Percentiles rank a stretch among this genome's conserved stretches.
These are phyloP conservation scores for Channa maculata DNA, from an alignment of 2,113 vertebrate species.

Conservation along the genomic window DNA sequence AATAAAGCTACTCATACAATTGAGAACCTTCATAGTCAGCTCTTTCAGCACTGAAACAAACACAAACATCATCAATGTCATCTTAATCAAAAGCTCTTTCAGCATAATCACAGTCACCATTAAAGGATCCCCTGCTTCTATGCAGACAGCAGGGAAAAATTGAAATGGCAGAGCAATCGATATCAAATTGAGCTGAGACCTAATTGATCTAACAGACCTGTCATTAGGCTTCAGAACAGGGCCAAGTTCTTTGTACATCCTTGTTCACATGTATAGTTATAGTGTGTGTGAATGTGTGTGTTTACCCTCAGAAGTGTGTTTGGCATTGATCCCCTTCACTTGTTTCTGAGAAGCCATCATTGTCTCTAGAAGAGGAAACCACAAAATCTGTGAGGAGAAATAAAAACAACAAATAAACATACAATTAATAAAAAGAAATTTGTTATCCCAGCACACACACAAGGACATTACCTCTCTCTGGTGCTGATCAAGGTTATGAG, in stretches of 20 bases:
- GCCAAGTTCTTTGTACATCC: neutral
- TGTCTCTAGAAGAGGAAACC: constrained; percentile 95
- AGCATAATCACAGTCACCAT: neutral
- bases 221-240: too few relatives aligned
- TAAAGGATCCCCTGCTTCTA: too few relatives aligned
- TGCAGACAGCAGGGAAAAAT: too few relatives aligned
- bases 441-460: neutral
- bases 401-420: neutral
- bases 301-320: constrained; percentile 86
- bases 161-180: too few relatives aligned
- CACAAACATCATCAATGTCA: neutral
- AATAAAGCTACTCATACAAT: constrained; percentile 95
- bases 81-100: neutral
- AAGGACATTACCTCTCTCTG: constrained; percentile 88
- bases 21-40: constrained; percentile 95
- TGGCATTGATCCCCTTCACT: constrained; percentile 76
- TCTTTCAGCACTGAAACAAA: constrained; percentile 88
- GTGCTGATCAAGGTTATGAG: constrained; percentile 88
- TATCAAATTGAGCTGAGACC: too few relatives aligned
- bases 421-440: too few relatives aligned
- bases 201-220: too few relatives aligned
- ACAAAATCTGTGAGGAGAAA: constrained; percentile 85
- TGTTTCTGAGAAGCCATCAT: constrained; percentile 96
- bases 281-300: constrained; percentile 9
- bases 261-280: neutral